phyloP scores from a whole-genome alignment of 2,888 invertebrate genomes.

The Agrotis exclamationis region DNA sequence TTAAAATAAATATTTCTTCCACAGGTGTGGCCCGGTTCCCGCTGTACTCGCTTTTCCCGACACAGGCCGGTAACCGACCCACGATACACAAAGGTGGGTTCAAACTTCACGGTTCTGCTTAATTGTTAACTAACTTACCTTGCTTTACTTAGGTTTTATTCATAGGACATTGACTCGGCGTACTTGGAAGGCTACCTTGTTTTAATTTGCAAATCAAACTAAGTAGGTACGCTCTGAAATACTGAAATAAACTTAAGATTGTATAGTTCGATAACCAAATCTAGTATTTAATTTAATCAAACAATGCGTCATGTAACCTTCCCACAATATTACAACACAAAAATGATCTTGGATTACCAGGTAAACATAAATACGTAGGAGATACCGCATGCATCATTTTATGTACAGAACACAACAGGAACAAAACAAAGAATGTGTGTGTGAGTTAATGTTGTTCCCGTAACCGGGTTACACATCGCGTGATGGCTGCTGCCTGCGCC shows the following conservation, averaged over 20 bases:
- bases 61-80: constrained; percentile 83
- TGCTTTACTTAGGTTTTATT: constrained; percentile 36
- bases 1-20: constrained; percentile 61
- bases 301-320: not conserved
- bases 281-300: not conserved
- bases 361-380: constrained; percentile 43
- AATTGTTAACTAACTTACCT: constrained; percentile 38
- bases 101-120: constrained; percentile 30
- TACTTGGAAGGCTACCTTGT: constrained; percentile 14
- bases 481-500: constrained; percentile 62
- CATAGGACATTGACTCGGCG: constrained; percentile 37
- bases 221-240: not conserved
- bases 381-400: constrained; percentile 14
- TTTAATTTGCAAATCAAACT: constrained; percentile 11
- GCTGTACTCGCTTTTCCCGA: constrained; percentile 93
- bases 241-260: not conserved
- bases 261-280: not conserved
- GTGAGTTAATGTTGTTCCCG: constrained; percentile 41
- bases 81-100: constrained; percentile 91
- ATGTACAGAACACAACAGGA: constrained; percentile 21
- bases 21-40: constrained; percentile 93
- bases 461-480: constrained; percentile 68
- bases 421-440: constrained; percentile 42
- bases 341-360: constrained; percentile 49
- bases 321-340: constrained; percentile 21